Evolutionary conservation across 2,797 vertebrate genomes (phyloP), one percentile per base, ranked within the genome.

Genomic region (Graptemys geographica): DNA sequence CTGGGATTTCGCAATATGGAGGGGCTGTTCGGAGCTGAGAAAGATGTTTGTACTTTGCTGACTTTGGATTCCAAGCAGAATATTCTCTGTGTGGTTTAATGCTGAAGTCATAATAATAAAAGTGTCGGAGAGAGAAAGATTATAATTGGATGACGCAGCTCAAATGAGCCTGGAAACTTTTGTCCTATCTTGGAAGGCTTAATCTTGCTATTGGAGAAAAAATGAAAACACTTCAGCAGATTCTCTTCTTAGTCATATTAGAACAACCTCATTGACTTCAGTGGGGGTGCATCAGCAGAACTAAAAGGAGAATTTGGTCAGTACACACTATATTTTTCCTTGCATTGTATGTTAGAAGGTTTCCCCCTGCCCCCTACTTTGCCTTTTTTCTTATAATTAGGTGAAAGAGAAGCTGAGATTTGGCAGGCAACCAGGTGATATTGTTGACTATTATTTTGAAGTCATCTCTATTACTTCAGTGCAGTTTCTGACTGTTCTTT

Each of bases 1-100:
- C 49, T 69, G 80, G 59, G 56, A 93, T 90, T 93, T 76, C 18
- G 41, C 15, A 72, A 90, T 81, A 13, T 23, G 85, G 65, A 65
- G 23, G 47, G 52, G 81, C 69, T n/a, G n/a, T 59, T 89, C 11
- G 18, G 76, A 90, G 85, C 84, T 27, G 4, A 83, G 37, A 84
- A 84, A 3, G 41, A 4, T 0, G 0, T 1, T 23, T 21, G 9
- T 18, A 27, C 5, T 89, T 9, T 96, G 78, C 51, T 79, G 11
- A 21, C 85, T 83, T 31, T n/a, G 87, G 33, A 37, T 94, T 47
- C 72, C 86, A 94, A 76, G 37, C 74, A 90, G n/a, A 81, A 27
- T 44, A 37, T 47, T 74, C 56, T 86, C 15, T 2, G 8, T 2
- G 6, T 91, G 12, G 13, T 31, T 92, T 80, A 84, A 78, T 87